Evolutionary conservation across 1,140 invertebrate genomes (phyloP), one percentile per base, ranked within the genome.

Genomic region (Pogonomyrmex californicus): DNA sequence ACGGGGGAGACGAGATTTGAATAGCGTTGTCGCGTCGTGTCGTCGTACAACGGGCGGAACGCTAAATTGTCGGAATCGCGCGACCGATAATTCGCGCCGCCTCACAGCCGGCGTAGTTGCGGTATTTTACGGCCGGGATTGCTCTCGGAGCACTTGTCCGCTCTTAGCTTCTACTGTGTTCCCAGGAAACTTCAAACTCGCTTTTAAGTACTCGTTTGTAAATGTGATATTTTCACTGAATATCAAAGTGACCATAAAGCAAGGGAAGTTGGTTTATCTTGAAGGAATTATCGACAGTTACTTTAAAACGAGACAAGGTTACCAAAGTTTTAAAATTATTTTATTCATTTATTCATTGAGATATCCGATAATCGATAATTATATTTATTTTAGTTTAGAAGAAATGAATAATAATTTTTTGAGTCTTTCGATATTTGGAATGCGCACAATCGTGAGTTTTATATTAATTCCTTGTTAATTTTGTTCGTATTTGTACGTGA

Each of bases 21-120:
- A 89, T 89, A 89, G 70, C 83, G 88, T 86, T 77, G 87, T 86
- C 83, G 71, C 73, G 68, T 49, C 63, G 49, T 73, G 63, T 60
- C 79, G 41, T 73, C 68, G 66, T 70, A 71, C 65, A 82, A 82
- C 79, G 79, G 65, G 41, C 7, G 79, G 56, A 75, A 73, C 79
- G 68, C 30, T 83, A 75, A 83, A 75, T 83, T 83, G 68, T 83
- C 44, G 56, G 68, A 83, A 75, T 83, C 79, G 68, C 38, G 41
- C 54, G 54, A 44, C 79, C 79, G 68, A 83, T 83, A 83, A 83
- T 83, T 83, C 56, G 68, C 41, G 47, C 38, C 77, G 58, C 44
- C 44, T 33, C 47, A 41, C 38, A n/a, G 5, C 4, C 12, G 6
- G 49, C 10, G 9, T 47, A 33, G 49, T 33, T 30, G 51, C 38